Base-by-base conservation (phyloP, 2,113 vertebrate species). In the Eublepharis macularius region DNA sequence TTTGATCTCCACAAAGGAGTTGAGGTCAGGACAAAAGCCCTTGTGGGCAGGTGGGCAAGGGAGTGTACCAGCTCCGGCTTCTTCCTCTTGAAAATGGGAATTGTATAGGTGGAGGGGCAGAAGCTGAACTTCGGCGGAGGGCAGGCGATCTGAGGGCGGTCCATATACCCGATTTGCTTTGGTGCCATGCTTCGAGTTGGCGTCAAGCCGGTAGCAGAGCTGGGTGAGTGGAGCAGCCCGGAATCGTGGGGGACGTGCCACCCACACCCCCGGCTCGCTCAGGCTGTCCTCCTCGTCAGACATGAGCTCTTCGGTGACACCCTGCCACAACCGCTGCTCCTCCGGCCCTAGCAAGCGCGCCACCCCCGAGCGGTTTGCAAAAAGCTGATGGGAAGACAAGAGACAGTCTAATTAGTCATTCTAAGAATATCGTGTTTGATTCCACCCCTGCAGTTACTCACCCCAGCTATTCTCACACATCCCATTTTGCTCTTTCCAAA, bases 201-300 rank as follows among this genome's bases (percentile, higher is more conserved):
- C 93, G 72, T 96, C 95, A 82, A 96, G 94, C 21, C 96, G 94
- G 74, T 95, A 95, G 83, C 95, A 96, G 80, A 96, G 95, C 82
- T 94, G 92, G 1, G 94, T 94, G 85, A 96, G 95, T 21, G 92
- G 92, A 43, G 92, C 82, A 32, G 95, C 92, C 51, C 96, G 90
- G 92, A 96, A 96, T 1, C 94, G 92, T 12, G 96, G 96, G 4
- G 95, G 88, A 6, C 95, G 92, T 24, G 96, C 96, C 19, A 96
- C 95, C 96, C 96, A 96, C 65, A 96, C 95, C 0, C 96, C 96
- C 0, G 95, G 95, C 83, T 96, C 95, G 0, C 91, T 92, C 17
- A 93, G 87, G 84, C 96, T 96, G 92, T 96, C 96, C 86, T 96
- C 96, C 86, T 96, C 96, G 1, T 96, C 96, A 0, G 95, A 96